These are phyloP conservation scores for Poecilia picta DNA, from an alignment of 2,797 vertebrate species.

Conservation along the genomic window DNA sequence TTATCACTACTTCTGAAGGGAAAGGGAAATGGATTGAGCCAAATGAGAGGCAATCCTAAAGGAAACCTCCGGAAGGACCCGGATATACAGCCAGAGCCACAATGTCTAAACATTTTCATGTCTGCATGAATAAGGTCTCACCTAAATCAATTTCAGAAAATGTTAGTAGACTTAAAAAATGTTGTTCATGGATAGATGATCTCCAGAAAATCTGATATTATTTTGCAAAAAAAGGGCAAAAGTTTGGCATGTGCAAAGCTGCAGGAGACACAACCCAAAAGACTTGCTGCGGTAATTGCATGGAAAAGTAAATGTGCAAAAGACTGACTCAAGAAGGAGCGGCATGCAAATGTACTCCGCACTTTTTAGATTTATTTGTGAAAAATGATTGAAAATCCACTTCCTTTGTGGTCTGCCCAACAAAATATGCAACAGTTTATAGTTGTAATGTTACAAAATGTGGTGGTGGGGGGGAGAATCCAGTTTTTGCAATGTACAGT, in stretches of 20 bases:
- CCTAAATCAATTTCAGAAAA: background rate
- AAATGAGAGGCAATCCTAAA: background rate
- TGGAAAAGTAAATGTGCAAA: background rate
- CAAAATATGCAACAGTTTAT: background rate
- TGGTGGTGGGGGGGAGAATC: too few relatives aligned
- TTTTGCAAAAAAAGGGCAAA: background rate
- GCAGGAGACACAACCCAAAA: background rate
- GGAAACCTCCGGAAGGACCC: background rate
- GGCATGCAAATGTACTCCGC: background rate
- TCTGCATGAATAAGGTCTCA: background rate
- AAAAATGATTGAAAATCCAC: background rate
- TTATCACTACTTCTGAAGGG: background rate
- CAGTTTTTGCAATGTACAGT: background rate
- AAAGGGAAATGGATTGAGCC: background rate
- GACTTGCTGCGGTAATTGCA: background rate
- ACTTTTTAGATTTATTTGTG: background rate
- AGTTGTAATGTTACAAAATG: background rate
- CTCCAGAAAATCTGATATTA: background rate
- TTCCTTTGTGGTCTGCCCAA: background rate
- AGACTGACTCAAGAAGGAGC: background rate
- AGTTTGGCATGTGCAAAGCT: background rate
- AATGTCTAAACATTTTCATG: background rate
- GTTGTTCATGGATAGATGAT: background rate
- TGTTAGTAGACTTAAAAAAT: background rate
- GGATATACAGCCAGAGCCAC: background rate